Base-by-base conservation (phyloP, 2,113 vertebrate genomes). In the Muscicapa adusta region DNA sequence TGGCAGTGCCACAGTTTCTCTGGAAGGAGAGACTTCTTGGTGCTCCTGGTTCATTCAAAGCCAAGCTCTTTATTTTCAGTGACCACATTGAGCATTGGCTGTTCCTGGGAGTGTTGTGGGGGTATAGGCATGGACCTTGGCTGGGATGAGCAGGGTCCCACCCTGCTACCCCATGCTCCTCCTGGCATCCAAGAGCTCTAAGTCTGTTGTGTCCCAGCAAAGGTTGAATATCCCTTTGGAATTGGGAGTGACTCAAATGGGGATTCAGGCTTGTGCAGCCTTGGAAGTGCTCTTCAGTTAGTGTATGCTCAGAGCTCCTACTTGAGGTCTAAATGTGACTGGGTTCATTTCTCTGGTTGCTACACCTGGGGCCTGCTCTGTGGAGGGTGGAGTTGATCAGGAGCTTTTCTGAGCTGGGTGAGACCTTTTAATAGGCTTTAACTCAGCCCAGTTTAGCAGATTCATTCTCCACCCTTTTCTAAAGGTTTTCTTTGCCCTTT, bases 131-230 rank as follows among this genome's bases (percentile, higher is more conserved):
- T 19, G 48, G 54, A 84, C 50, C 14, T 50, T 29, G 58, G 50
- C 50, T 90, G 53, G 34, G 23, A 36, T 68, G 38, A 40, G 43
- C 38, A 36, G 19, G 29, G 14, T 62, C 40, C 20, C 43, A 45
- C 43, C 20, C 22, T 5, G 1, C n/a, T 70, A 15, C 47, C 18
- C 45, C 15, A 0, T 1, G 0, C 14, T 83, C 7, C 14, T 68
- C 5, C 53, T 85, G 53, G 36, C 24, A 62, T 2, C 63, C 68
- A 75, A 25, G 24, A 60, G 56, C 63, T 74, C 5, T 10, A 42
- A 58, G 42, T 45, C 16, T 7, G 3, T 0, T 33, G 25, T 0
- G 0, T 56, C 36, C 36, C 23, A 18, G 61, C 0, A 0, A 40
- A 76, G 62, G 42, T 3, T 60, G 40, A 85, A 22, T 36, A 7